These are phyloP conservation scores for Resseliella maxima DNA, from an alignment of 2,888 invertebrate genomes.

Conservation along the genomic window DNA sequence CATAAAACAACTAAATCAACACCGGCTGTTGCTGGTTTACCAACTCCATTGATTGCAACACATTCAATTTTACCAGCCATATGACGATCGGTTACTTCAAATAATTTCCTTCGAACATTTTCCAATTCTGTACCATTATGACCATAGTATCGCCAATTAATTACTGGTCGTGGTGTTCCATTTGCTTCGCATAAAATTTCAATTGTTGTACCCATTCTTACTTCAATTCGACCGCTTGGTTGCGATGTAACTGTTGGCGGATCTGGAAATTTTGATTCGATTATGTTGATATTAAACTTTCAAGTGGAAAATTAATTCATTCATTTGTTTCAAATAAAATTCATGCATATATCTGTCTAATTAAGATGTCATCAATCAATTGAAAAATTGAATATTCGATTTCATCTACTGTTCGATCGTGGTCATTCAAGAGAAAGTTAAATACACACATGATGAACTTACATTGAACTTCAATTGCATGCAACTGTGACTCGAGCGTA, in stretches of 20 bases:
- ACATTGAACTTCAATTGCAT: constrained; percentile 84
- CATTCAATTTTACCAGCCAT: constrained; percentile 81
- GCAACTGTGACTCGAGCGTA: constrained; percentile 71
- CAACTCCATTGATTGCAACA: constrained; percentile 79
- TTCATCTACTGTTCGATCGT: too few relatives aligned
- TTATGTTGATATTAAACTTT: neutral
- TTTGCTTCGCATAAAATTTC: constrained; percentile 78
- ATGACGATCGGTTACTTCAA: constrained; percentile 70
- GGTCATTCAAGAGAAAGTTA: constrained; percentile 20
- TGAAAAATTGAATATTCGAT: too few relatives aligned
- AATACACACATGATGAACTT: constrained; percentile 65
- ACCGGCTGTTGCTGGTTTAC: constrained; percentile 75
- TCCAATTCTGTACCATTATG: constrained; percentile 61
- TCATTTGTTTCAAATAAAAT: constrained; percentile 43
- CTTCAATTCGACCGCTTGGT: constrained; percentile 77
- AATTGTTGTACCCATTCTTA: constrained; percentile 79
- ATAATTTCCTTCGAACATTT: constrained; percentile 64
- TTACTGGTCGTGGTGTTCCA: constrained; percentile 79
- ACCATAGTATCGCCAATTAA: constrained; percentile 77
- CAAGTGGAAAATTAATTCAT: neutral
- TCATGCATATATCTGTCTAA: constrained; percentile 55
- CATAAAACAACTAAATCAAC: constrained; percentile 79
- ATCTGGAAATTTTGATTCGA: constrained; percentile 68
- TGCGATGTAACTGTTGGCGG: constrained; percentile 76
- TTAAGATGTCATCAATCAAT: constrained; percentile 32